Evolutionary conservation across 2,113 vertebrate species (phyloP), one percentile per base, ranked within the genome.

Genomic region (Corythornis madagascariensis): DNA sequence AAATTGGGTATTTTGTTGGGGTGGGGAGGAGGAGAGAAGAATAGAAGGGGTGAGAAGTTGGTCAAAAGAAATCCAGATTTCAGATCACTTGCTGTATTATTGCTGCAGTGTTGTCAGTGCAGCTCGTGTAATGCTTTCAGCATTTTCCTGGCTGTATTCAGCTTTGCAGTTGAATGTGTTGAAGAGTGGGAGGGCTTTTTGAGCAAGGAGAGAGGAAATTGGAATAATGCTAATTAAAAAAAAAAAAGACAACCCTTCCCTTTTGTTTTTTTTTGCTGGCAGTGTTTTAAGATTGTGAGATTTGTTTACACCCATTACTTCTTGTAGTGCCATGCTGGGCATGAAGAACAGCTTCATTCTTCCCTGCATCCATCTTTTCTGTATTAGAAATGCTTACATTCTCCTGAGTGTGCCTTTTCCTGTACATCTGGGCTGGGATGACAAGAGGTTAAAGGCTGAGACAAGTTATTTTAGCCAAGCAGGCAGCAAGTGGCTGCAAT

Each of bases 221-320:
- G 13, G 16, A 76, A 61, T 90, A 86, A 74, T 45, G 26, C 61
- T 84, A 88, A 81, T 64, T 79, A 8, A 78, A 47, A 67, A 52
- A 28, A 50, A 22, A 48, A 38, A 42, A 29, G 16, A 53, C 35
- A 16, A 22, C 55, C 26, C 16, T 47, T 82, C 6, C 13, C 19
- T 47, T 47, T 47, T 47, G 9, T 47, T 47, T 47, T 47, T 94
- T 83, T 84, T 88, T 83, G 4, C 38, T 88, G 31, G 6, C 28
- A 82, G 4, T 42, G 38, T 83, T 96, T 86, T 67, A 59, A 80
- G 48, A 48, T 52, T 43, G 45, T 77, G 80, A 53, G 8, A 50
- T 73, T 83, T 60, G 29, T 85, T 93, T 88, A 92, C 89, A 92
- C 89, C 95, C 82, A 92, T 94, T 92, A 59, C 71, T 94, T 92